phyloP scores from a whole-genome alignment of 2,888 invertebrate species.

The Pseudococcus jackbeardsleyi region DNA sequence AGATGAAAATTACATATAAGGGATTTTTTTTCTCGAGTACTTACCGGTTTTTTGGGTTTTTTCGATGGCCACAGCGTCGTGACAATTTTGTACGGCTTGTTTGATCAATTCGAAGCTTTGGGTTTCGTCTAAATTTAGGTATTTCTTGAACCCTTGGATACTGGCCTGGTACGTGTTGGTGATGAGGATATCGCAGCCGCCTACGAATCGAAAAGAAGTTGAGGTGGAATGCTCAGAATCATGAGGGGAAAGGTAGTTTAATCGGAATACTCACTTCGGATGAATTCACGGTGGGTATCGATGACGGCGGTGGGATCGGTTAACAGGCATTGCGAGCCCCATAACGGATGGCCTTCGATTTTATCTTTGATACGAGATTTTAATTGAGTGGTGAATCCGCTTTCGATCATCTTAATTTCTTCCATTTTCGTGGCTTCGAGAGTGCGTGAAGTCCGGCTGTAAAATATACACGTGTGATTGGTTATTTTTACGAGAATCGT shows the following conservation, averaged over 20 bases:
- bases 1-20: too few relatives aligned
- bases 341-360: constrained; percentile 79
- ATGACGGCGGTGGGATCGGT: constrained; percentile 84
- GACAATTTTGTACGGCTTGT: constrained; percentile 81
- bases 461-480: too few relatives aligned
- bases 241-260: neutral
- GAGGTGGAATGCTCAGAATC: neutral
- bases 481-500: too few relatives aligned
- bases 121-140: constrained; percentile 78
- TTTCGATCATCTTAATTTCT: constrained; percentile 27
- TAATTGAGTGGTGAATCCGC: constrained; percentile 39
- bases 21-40: neutral
- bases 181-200: constrained; percentile 88
- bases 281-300: constrained; percentile 85
- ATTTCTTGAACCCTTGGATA: constrained; percentile 81
- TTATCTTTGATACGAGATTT: constrained; percentile 36
- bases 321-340: constrained; percentile 87
- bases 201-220: constrained; percentile 70
- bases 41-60: constrained; percentile 54
- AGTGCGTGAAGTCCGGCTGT: neutral
- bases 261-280: constrained; percentile 74
- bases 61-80: constrained; percentile 74
- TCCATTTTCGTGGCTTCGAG: neutral
- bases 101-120: constrained; percentile 81
- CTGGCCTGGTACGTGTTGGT: constrained; percentile 94